A percentile compares a stretch with the other conserved stretches of the same genome.
phyloP scores from a whole-genome alignment of 2,113 vertebrate genomes.

The Rynchops niger region DNA sequence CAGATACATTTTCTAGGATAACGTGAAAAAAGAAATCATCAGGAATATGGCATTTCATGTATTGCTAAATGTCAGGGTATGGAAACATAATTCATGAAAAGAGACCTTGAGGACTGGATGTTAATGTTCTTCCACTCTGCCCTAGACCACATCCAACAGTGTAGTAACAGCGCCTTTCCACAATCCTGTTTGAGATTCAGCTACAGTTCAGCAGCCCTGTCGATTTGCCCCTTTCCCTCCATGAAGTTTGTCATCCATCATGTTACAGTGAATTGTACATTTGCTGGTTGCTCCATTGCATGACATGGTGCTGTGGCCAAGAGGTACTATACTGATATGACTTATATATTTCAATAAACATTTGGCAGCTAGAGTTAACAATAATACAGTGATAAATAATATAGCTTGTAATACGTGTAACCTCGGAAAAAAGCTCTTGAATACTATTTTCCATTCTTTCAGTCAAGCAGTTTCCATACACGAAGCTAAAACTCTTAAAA shows the following conservation, averaged over 20 bases:
- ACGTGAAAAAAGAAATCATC: background rate
- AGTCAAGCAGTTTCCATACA: background rate
- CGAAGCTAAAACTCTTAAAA: slow-evolving; percentile 7
- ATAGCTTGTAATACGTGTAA: background rate
- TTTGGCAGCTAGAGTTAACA: background rate
- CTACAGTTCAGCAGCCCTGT: background rate
- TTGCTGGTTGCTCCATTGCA: background rate
- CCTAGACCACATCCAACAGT: background rate
- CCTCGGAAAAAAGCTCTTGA: background rate
- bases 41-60: background rate
- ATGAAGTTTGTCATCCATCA: background rate
- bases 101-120: background rate
- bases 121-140: background rate
- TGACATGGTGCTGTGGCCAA: background rate
- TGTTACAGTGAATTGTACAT: background rate
- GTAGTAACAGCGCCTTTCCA: background rate
- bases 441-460: slow-evolving; percentile 26
- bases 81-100: background rate
- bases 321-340: background rate
- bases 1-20: background rate
- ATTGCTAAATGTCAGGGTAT: background rate
- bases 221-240: background rate
- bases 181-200: background rate
- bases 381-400: background rate
- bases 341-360: background rate